Base-by-base conservation (phyloP, 2,797 vertebrate genomes). In the Sciaenops ocellatus region DNA sequence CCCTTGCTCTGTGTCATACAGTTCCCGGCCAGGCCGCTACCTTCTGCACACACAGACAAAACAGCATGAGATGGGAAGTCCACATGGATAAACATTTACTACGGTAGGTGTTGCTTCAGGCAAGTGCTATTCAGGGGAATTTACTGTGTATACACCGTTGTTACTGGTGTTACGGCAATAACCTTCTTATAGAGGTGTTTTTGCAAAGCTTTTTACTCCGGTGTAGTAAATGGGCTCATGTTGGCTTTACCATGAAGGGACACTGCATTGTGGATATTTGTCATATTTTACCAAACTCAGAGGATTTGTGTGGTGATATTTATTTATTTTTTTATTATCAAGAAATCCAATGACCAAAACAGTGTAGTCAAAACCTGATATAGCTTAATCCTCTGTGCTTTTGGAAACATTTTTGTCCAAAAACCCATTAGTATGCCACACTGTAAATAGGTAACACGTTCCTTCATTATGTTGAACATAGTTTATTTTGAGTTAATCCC, bases 51-150 rank as follows among this genome's bases (percentile, higher is more conserved):
- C 85, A 80, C 85, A 92, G 90, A 93, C 91, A 93, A 93, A 94
- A 95, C 94, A 93, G 88, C 90, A 91, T 89, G 89, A 92, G 94
- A 95, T 95, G 93, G 93, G 87, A 93, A 93, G 93, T 94, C 95
- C 93, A 94, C 93, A 94, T 87, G 91, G 93, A 96, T 95, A 94
- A 95, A 94, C 94, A 93, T 95, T 96, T 93, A 90, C 89, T 79
- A 71, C 72, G 85, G 83, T 89, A 93, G 93, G 91, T 89, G 90
- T 85, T 91, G 94, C 95, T 95, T 67, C 89, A 79, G 95, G 94
- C 95, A 79, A 93, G 85, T 61, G 85, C 89, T 85, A 78, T 92
- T 93, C 88, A 87, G 85, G 79, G 86, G 90, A 92, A 84, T 92
- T 92, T 89, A 90, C 85, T 85, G 89, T 87, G 90, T 88, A 85